Evolutionary conservation across 2,888 invertebrate species (phyloP), one percentile per base, ranked within the genome.

Genomic region (Agriotes lineatus): DNA sequence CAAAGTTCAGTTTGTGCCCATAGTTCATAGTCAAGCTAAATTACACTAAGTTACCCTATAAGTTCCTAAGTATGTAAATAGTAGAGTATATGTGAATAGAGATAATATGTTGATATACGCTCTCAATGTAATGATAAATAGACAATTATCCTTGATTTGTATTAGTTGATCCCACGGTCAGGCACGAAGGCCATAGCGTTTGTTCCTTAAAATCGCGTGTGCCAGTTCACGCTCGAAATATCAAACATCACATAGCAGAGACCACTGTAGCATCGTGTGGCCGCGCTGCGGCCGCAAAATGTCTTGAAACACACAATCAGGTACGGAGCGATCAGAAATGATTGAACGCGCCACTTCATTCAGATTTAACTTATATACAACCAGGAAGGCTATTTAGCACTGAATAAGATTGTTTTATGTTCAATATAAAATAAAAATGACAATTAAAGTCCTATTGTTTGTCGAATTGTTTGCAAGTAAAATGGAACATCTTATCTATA

Each of bases 101-200:
- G 81, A 82, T 74, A 79, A 81, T 79, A 78, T 75, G 75, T 80
- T 74, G 80, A 81, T 81, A 81, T 81, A 79, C 72, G 74, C 77
- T 75, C 74, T 75, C 76, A 79, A 79, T 78, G 76, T 78, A 79
- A 81, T 75, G 76, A 79, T 78, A 80, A 79, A 82, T 82, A 82
- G 81, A 81, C 81, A 79, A 78, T 78, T 79, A 80, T 82, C 78
- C 82, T 84, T 83, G 83, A 84, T 84, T 84, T 82, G 83, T 83
- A 79, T 80, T 82, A 82, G 81, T 85, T 85, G 85, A 85, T 85
- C 85, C 85, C 85, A 83, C 84, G 81, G 82, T 83, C 81, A 82
- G 84, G 84, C 84, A 82, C 82, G 74, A 75, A 76, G 80, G 83
- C 84, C 83, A 79, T 81, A 81, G 77, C 80, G 76, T 79, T 80